Conservation (phyloP, 2,888 invertebrate species). For the Chaitophorus viminalis region DNA sequence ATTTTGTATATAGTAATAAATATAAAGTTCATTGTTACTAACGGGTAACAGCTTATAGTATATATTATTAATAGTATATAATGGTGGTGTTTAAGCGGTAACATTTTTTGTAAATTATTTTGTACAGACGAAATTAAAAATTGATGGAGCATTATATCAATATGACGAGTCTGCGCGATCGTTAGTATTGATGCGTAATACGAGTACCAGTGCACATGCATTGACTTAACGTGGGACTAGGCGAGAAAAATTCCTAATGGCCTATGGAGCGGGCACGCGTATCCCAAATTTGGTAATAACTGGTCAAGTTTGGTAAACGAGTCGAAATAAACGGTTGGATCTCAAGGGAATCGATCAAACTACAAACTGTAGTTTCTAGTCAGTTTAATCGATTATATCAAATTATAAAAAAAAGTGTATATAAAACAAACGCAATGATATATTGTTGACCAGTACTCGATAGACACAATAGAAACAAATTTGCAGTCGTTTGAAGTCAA, state of each 20-base stretch:
- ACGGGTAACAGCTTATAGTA: too few relatives aligned
- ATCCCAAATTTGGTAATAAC: constrained; percentile 57
- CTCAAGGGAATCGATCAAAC: constrained; percentile 54
- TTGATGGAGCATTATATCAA: background rate
- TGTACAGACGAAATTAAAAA: background rate
- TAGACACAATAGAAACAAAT: constrained; percentile 45
- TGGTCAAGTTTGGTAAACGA: constrained; percentile 58
- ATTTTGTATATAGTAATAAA: too few relatives aligned
- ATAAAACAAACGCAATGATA: constrained; percentile 34
- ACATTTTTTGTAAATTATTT: background rate
- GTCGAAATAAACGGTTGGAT: constrained; percentile 56
- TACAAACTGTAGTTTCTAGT: constrained; percentile 35
- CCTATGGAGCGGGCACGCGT: constrained; percentile 54
- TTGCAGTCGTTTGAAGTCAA: constrained; percentile 21
- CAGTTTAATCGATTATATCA: constrained; percentile 51
- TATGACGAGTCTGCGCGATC: background rate
- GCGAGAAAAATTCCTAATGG: constrained; percentile 58
- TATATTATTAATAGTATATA: background rate
- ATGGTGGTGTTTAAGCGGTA: background rate
- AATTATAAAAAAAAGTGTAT: constrained; percentile 43
- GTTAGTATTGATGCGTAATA: background rate
- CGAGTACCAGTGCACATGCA: background rate
- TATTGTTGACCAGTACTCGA: constrained; percentile 27
- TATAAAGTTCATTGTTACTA: too few relatives aligned
- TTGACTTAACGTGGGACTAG: constrained; percentile 33